A percentile compares a stretch with the other conserved stretches of the same genome.
Evolutionary conservation across 1,140 invertebrate genomes (phyloP).

Genomic region (Aphis gossypii): DNA sequence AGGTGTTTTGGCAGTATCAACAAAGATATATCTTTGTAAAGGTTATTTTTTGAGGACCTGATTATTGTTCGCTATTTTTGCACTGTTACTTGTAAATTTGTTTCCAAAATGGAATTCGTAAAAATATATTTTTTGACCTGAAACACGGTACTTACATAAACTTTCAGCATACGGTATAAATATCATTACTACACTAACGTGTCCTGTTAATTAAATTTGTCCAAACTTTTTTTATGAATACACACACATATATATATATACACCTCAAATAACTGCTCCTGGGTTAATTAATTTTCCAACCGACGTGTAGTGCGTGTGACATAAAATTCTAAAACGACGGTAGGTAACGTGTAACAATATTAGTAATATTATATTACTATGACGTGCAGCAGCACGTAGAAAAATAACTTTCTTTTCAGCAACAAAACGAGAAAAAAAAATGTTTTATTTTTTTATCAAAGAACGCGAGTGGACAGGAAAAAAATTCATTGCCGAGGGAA

Average conservation of each 20-base stretch:
- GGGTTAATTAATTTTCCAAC: not conserved
- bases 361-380: conserved; percentile 1
- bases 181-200: not conserved
- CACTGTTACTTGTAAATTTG: not conserved
- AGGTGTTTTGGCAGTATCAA: not conserved
- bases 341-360: not conserved
- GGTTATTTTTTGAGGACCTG: accelerated
- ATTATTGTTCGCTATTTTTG: not conserved
- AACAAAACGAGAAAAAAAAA: not conserved
- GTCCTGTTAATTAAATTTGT: not conserved
- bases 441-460: not conserved
- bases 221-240: not conserved
- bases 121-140: not conserved
- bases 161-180: not conserved
- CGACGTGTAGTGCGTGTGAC: not conserved
- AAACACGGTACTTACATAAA: not conserved
- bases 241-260: no score
- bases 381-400: not conserved
- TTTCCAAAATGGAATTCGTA: not conserved
- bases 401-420: not conserved
- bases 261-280: not conserved
- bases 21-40: not conserved
- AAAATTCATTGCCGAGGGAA: not conserved
- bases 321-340: not conserved
- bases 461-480: not conserved